phyloP scores from a whole-genome alignment of 2,797 vertebrate genomes.

The Clamator glandarius region DNA sequence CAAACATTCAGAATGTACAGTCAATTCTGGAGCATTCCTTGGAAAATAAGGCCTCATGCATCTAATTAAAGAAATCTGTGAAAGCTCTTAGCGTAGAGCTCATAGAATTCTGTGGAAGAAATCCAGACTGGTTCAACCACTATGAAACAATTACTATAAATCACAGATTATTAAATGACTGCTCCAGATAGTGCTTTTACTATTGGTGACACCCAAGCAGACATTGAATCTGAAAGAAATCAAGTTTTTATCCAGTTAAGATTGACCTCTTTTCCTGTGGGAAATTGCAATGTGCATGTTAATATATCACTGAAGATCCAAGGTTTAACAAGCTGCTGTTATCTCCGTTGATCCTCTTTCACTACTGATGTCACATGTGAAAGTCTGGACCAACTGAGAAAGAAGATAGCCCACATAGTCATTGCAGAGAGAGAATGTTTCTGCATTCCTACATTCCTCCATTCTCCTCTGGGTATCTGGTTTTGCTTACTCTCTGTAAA shows the following conservation, averaged over 20 bases:
- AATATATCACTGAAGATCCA: neutral
- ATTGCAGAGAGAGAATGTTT: neutral
- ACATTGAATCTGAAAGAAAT: neutral
- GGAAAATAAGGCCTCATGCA: neutral
- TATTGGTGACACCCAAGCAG: neutral
- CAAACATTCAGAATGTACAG: neutral
- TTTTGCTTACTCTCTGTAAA: no score
- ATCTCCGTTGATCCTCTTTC: neutral
- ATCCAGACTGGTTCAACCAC: neutral
- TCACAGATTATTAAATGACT: neutral
- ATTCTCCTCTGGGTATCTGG: no score
- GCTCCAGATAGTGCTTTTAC: neutral
- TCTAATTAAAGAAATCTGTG: slow-evolving; percentile 36
- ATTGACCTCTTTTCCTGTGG: neutral
- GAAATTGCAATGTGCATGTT: neutral
- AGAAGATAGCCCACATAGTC: neutral
- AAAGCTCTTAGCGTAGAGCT: neutral
- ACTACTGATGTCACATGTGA: neutral
- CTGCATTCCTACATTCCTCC: no score
- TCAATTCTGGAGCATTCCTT: neutral
- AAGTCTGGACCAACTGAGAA: neutral
- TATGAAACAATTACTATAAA: neutral
- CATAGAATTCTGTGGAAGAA: neutral
- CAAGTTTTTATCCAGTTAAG: neutral
- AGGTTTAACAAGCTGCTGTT: neutral